Conservation (phyloP, 2,888 invertebrate species). For the Torymus texanus region DNA sequence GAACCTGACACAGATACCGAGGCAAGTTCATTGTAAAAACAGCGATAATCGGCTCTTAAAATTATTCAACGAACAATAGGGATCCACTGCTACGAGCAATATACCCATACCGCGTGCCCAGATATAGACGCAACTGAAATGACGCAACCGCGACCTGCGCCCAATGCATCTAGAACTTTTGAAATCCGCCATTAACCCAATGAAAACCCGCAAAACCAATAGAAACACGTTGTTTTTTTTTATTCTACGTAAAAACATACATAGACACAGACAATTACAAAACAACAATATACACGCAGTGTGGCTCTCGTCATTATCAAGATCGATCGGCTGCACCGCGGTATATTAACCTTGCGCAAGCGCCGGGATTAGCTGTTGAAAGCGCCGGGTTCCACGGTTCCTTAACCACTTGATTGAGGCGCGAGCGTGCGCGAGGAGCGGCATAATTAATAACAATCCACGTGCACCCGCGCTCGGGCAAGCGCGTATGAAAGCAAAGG, state of each 20-base stretch:
- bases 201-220: neutral
- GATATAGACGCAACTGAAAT: no score
- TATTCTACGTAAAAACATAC: no score
- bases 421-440: neutral
- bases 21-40: no score
- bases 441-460: conserved; percentile 29
- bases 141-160: no score
- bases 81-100: no score
- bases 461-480: conserved; percentile 2
- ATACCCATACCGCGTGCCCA: no score
- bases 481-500: neutral
- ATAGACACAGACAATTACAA: no score
- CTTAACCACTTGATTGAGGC: conserved; percentile 13
- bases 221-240: no score
- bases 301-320: conserved; percentile 5
- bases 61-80: no score
- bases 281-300: no score
- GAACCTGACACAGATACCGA: no score
- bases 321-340: conserved; percentile 1
- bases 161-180: neutral
- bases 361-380: conserved; percentile 28
- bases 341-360: conserved; percentile 29
- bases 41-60: no score
- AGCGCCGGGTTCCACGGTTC: neutral
- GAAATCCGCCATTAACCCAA: conserved; percentile 10